Conservation (phyloP, 2,113 vertebrate species). For the Rhagologus leucostigma region DNA sequence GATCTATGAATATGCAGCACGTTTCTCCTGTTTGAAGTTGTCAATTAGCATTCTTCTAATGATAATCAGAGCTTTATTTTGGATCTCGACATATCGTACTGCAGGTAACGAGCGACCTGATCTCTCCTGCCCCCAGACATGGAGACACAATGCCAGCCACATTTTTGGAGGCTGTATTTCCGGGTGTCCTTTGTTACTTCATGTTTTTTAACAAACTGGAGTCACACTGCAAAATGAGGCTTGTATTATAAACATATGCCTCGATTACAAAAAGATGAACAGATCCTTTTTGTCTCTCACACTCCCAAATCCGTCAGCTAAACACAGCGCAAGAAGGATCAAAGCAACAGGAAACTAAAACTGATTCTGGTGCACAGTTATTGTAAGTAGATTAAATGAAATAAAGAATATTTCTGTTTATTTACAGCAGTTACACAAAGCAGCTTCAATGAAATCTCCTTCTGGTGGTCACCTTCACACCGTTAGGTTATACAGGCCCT, state of each 20-base stretch:
- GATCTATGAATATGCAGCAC: slow-evolving; percentile 6
- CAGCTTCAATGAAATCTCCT: not conserved
- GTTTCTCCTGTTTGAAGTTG: not conserved
- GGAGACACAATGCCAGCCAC: not conserved
- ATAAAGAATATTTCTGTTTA: not conserved
- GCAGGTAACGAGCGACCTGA: not conserved
- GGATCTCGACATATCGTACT: not conserved
- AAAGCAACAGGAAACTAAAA: not conserved
- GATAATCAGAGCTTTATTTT: not conserved
- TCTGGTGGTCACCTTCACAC: not conserved
- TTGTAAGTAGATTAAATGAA: not conserved
- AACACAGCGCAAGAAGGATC: not conserved
- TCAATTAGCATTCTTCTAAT: slow-evolving; percentile 5
- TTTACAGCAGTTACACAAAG: not conserved
- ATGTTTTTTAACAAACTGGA: not conserved
- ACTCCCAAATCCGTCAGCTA: not conserved
- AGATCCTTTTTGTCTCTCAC: not conserved
- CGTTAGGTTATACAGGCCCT: not conserved
- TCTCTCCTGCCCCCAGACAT: not conserved
- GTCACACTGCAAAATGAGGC: not conserved
- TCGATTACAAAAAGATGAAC: not conserved
- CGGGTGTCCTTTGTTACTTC: not conserved
- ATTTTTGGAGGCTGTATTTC: not conserved
- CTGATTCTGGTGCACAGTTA: not conserved
- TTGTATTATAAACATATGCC: not conserved